A percentile compares a stretch with the other conserved stretches of the same genome.
Evolutionary conservation across 1,140 invertebrate genomes (phyloP).

Genomic region (Drosophila murphyi): DNA sequence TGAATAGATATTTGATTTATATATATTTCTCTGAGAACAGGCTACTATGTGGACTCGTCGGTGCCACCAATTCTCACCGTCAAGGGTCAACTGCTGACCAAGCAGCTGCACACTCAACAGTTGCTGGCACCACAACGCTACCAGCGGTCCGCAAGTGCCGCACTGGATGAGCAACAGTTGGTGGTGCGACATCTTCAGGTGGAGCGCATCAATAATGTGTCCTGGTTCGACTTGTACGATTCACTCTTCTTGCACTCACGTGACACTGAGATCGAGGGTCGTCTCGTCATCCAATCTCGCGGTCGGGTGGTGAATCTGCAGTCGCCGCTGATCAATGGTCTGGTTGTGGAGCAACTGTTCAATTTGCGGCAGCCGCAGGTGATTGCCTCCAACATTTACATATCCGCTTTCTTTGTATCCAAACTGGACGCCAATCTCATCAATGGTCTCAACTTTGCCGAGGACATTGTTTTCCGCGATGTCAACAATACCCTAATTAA

Average conservation of each 20-base stretch:
- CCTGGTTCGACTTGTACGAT: slow-evolving; percentile 64
- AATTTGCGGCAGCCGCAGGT: slow-evolving; percentile 64
- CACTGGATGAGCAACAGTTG: not conserved
- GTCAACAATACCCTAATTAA: slow-evolving; percentile 55
- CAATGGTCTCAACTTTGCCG: slow-evolving; percentile 68
- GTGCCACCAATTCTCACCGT: slow-evolving; percentile 46
- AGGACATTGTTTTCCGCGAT: slow-evolving; percentile 66
- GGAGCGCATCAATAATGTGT: slow-evolving; percentile 60
- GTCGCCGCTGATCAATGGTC: slow-evolving; percentile 54
- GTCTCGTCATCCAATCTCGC: slow-evolving; percentile 57
- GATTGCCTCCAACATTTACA: slow-evolving; percentile 59
- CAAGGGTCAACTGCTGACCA: slow-evolving; percentile 26
- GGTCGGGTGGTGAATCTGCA: slow-evolving; percentile 46
- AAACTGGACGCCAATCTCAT: slow-evolving; percentile 57
- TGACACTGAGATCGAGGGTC: slow-evolving; percentile 55
- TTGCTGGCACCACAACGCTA: slow-evolving; percentile 38
- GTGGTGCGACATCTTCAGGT: slow-evolving; percentile 60
- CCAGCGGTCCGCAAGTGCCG: not conserved
- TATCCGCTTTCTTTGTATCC: slow-evolving; percentile 64
- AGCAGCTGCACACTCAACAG: slow-evolving; percentile 27
- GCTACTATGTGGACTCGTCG: slow-evolving; percentile 42
- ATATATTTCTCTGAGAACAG: slow-evolving; percentile 7
- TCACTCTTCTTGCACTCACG: slow-evolving; percentile 66
- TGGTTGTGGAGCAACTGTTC: slow-evolving; percentile 64
- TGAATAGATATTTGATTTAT: too few relatives aligned